Evolutionary conservation across 2,113 vertebrate species (phyloP).

Genomic region (Pollimyrus isidori): DNA sequence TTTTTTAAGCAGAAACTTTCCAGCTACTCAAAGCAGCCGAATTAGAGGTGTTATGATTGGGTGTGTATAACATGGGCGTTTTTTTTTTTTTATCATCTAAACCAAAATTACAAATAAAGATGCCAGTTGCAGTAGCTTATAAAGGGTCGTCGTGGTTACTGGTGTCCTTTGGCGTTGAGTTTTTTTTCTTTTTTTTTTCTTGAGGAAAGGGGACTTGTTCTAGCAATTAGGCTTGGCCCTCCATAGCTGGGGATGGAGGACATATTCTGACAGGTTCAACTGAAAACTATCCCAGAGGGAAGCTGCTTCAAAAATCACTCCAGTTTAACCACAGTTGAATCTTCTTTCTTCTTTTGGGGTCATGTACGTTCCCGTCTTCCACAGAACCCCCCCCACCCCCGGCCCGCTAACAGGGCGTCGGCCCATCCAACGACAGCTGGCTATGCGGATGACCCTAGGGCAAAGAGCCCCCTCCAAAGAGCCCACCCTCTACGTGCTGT

Average conservation of each 20-base stretch:
- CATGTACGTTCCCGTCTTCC: no score
- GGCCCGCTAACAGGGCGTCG: background rate
- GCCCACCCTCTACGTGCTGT: background rate
- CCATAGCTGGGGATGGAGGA: background rate
- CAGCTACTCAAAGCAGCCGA: background rate
- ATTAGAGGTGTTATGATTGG: background rate
- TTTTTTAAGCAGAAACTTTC: background rate
- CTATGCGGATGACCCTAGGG: background rate
- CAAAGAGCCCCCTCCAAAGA: background rate
- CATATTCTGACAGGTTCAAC: background rate
- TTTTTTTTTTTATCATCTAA: background rate
- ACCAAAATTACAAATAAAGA: conserved; percentile 3
- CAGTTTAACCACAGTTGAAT: background rate
- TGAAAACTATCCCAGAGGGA: background rate
- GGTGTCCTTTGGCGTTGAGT: background rate
- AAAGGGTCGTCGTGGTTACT: background rate
- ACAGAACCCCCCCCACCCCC: background rate
- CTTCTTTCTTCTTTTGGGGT: background rate
- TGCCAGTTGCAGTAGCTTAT: background rate
- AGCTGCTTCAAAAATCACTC: background rate
- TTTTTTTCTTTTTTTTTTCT: background rate
- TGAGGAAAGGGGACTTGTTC: background rate
- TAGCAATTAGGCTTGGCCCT: background rate
- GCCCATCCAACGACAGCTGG: background rate
- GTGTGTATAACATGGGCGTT: background rate